Percentiles rank a stretch among this genome's conserved stretches.
phyloP scores from a whole-genome alignment of 2,113 vertebrate genomes.

The Octodon degus region DNA sequence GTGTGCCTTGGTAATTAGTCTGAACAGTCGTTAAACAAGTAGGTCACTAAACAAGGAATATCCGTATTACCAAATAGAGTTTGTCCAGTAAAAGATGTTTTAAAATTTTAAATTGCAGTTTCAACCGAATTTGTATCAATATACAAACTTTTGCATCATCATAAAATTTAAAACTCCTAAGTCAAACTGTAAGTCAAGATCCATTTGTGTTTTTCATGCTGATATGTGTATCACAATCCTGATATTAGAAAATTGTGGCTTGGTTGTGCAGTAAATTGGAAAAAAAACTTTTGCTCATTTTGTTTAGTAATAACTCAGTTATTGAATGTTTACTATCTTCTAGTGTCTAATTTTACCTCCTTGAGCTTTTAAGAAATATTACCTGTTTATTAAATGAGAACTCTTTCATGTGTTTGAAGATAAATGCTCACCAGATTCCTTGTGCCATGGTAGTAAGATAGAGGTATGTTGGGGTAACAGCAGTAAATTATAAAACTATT shows the following conservation, averaged over 20 bases:
- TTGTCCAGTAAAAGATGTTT: not conserved
- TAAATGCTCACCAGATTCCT: slow-evolving; percentile 32
- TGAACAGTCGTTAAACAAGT: not conserved
- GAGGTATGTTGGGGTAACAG: not conserved
- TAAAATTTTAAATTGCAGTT: not conserved
- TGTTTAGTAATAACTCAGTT: slow-evolving; percentile 26
- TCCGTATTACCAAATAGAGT: not conserved
- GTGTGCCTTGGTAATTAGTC: not conserved
- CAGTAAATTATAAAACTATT: not conserved
- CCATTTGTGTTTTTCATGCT: not conserved
- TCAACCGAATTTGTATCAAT: not conserved
- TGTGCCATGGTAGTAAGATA: not conserved
- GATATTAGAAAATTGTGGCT: slow-evolving; percentile 24
- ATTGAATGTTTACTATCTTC: not conserved
- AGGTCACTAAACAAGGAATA: not conserved
- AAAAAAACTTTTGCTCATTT: not conserved
- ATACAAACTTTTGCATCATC: not conserved
- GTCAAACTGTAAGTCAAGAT: not conserved
- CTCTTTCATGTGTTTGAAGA: not conserved
- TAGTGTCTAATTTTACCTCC: not conserved
- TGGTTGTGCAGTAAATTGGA: not conserved
- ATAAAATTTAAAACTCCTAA: not conserved
- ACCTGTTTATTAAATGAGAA: not conserved
- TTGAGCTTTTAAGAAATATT: not conserved
- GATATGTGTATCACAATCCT: slow-evolving; percentile 15